Evolutionary conservation across 2,888 invertebrate genomes (phyloP).

Genomic region (Spodoptera littoralis): DNA sequence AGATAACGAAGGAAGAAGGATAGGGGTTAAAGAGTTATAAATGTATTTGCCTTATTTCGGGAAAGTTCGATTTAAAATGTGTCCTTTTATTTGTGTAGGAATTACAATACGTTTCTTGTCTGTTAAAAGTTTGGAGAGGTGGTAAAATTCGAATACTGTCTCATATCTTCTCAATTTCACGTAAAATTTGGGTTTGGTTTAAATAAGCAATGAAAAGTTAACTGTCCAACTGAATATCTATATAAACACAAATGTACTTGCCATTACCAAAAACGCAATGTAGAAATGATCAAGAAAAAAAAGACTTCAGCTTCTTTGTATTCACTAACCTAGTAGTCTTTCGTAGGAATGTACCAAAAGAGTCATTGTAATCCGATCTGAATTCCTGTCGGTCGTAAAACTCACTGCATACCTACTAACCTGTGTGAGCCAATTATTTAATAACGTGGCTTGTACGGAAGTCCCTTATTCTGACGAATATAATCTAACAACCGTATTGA

Average conservation of each 20-base stretch:
- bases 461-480: slow-evolving; percentile 76
- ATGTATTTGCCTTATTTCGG: slow-evolving; percentile 1
- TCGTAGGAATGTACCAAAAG: too few species aligned
- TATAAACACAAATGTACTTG: too few species aligned
- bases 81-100: slow-evolving; percentile 9
- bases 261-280: too few species aligned
- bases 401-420: slow-evolving; percentile 61
- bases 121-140: background rate
- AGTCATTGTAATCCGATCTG: slow-evolving; percentile 47
- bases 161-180: too few species aligned
- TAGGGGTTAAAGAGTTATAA: slow-evolving; percentile 9
- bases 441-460: slow-evolving; percentile 76
- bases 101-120: slow-evolving; percentile 2
- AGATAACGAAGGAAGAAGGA: slow-evolving; percentile 11
- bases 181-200: too few species aligned
- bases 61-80: background rate
- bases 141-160: too few species aligned
- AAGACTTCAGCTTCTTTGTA: too few species aligned
- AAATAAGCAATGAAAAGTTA: too few species aligned
- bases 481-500: slow-evolving; percentile 53
- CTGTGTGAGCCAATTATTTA: slow-evolving; percentile 75
- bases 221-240: too few species aligned
- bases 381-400: slow-evolving; percentile 54
- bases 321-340: too few species aligned
- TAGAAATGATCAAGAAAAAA: too few species aligned